Conservation (phyloP, 2,888 invertebrate genomes). For the Drosophila cracens region DNA sequence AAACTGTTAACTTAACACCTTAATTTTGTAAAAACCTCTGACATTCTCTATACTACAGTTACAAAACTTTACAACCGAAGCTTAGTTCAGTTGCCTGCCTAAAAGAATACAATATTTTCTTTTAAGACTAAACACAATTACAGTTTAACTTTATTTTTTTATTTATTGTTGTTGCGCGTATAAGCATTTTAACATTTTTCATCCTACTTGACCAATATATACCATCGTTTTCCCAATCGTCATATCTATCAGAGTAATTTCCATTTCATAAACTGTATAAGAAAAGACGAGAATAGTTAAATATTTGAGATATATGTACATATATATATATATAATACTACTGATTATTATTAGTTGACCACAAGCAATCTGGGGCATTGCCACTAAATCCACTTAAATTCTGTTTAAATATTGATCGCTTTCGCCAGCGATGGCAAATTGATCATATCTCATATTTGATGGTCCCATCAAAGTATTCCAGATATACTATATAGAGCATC, state of each 20-base stretch:
- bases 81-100: not conserved
- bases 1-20: not conserved
- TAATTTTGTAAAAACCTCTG: not conserved
- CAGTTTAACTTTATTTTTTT: not conserved
- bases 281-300: too few relatives aligned
- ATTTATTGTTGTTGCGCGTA: not conserved
- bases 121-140: not conserved
- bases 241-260: not conserved
- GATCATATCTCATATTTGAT: too few relatives aligned
- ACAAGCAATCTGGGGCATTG: not conserved
- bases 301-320: too few relatives aligned
- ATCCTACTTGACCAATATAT: not conserved
- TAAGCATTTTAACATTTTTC: not conserved
- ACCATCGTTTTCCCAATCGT: not conserved
- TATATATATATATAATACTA: too few relatives aligned
- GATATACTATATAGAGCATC: not conserved
- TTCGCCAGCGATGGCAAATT: not conserved
- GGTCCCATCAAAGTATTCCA: too few relatives aligned
- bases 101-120: not conserved
- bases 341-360: not conserved
- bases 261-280: not conserved
- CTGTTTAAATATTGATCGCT: not conserved
- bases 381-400: not conserved
- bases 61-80: not conserved
- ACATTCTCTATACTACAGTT: not conserved